Evolutionary conservation across 2,888 invertebrate genomes (phyloP).

Genomic region (Pharmacophagus antenor): DNA sequence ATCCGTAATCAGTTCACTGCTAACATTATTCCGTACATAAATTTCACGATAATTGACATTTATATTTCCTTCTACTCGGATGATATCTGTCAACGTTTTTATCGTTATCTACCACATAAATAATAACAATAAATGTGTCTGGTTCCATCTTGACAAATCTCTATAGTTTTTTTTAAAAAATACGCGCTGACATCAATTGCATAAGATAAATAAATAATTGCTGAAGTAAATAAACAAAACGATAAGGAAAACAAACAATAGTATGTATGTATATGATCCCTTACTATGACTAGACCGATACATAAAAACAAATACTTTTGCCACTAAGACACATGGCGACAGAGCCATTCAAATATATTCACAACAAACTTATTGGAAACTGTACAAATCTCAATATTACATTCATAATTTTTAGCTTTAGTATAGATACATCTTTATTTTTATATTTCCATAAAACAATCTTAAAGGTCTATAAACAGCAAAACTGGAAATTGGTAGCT

Average conservation of each 20-base stretch:
- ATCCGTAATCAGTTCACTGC: slow-evolving; percentile 8
- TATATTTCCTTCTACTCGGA: background rate
- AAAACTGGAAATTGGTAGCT: too few species aligned
- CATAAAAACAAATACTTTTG: too few species aligned
- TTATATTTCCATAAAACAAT: too few species aligned
- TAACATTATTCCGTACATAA: slow-evolving; percentile 17
- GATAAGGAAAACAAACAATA: background rate
- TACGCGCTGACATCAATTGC: background rate
- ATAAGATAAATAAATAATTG: too few species aligned
- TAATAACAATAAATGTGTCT: background rate
- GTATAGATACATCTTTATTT: too few species aligned
- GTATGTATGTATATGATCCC: background rate
- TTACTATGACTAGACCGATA: too few species aligned
- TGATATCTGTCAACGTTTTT: background rate
- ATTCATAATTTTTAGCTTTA: too few species aligned
- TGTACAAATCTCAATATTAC: too few species aligned
- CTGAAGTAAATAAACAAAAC: slow-evolving; percentile 9
- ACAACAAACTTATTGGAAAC: too few species aligned
- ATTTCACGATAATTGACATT: slow-evolving; percentile 25
- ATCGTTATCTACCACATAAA: background rate
- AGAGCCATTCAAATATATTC: too few species aligned
- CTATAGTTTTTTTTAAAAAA: background rate
- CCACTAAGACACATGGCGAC: too few species aligned
- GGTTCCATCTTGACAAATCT: background rate
- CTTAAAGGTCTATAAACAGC: too few species aligned